Conservation (phyloP, 2,888 invertebrate genomes). For the Scaptodrosophila latifasciaeformis region DNA sequence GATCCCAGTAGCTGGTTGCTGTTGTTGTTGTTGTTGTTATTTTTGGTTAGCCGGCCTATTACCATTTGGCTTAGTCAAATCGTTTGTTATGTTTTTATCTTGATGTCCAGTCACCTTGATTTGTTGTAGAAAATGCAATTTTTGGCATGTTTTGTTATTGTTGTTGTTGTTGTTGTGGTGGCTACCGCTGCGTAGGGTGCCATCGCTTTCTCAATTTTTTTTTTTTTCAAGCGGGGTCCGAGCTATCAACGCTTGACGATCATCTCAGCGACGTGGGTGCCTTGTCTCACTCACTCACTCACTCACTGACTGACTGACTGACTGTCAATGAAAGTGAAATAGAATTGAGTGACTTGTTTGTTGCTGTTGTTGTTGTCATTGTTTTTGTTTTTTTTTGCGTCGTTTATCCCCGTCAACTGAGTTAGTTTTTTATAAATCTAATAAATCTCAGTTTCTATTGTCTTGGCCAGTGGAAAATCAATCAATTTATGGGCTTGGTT, state of each 20-base stretch:
- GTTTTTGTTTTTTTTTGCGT: background rate
- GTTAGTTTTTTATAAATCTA: constrained; percentile 22
- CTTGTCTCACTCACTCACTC: background rate
- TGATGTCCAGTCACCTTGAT: constrained; percentile 74
- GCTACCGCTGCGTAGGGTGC: constrained; percentile 48
- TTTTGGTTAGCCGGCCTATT: no score
- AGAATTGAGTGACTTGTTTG: constrained; percentile 13
- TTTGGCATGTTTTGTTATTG: constrained; percentile 55
- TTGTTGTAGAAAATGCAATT: constrained; percentile 72
- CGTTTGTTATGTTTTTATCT: constrained; percentile 74
- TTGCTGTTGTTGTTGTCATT: background rate
- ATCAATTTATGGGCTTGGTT: constrained; percentile 58
- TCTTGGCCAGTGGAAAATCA: constrained; percentile 46
- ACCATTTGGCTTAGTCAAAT: constrained; percentile 69
- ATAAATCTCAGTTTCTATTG: constrained; percentile 44
- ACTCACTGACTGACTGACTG: constrained; percentile 8
- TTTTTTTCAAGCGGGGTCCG: no score
- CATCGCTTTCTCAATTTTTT: constrained; percentile 51
- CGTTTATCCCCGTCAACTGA: constrained; percentile 41
- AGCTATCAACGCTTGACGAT: constrained; percentile 4
- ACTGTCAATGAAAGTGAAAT: constrained; percentile 55
- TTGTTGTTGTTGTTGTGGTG: background rate
- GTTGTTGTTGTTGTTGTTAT: constrained; percentile 25
- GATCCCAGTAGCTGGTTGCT: constrained; percentile 6
- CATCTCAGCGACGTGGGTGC: constrained; percentile 27